Evolutionary conservation across 2,797 vertebrate species (phyloP), one percentile per base, ranked within the genome.

Genomic region (Eulemur rubriventer): DNA sequence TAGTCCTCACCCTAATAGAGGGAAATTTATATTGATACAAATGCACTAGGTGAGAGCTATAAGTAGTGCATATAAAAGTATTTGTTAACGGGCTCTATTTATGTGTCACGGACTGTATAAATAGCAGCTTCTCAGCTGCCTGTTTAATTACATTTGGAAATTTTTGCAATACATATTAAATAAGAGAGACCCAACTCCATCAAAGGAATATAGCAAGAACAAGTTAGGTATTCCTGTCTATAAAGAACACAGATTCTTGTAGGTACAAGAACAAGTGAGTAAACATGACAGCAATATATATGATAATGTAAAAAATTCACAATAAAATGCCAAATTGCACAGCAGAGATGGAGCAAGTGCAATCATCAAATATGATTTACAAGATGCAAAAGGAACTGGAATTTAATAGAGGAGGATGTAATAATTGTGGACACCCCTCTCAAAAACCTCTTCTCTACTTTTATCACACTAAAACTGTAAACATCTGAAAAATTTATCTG

Each of bases 271-370:
- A 80, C 91, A 91, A 63, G 30, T 79, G 24, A 69, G 46, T 35
- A 91, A 94, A 76, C 17, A 86, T 20, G 70, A 92, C 70, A 80
- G 70, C 57, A 73, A 94, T 88, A 86, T 75, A 96, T 82, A 91
- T 83, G 91, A 84, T 73, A 96, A 84, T 92, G 28, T 11, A 73
- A 67, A 41, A 94, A 81, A 81, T 69, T 33, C 33, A 81, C 35
- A 95, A 91, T 82, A 82, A 95, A 93, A 93, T 72, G 52, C 50
- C 76, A 72, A 94, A 50, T 1, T 92, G 28, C 57, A 85, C 4
- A 91, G 85, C 52, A 79, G 85, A 94, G 61, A 94, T 13, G 35
- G 43, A 52, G n/a, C n/a, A 96, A 87, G 46, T 48, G 7, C 9
- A 55, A 63, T 89, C 52, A 81, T 55, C 35, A 33, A 6, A 72